phyloP scores from a whole-genome alignment of 37 sponge, comb jelly and placozoan species.

The Beroe ovata region DNA sequence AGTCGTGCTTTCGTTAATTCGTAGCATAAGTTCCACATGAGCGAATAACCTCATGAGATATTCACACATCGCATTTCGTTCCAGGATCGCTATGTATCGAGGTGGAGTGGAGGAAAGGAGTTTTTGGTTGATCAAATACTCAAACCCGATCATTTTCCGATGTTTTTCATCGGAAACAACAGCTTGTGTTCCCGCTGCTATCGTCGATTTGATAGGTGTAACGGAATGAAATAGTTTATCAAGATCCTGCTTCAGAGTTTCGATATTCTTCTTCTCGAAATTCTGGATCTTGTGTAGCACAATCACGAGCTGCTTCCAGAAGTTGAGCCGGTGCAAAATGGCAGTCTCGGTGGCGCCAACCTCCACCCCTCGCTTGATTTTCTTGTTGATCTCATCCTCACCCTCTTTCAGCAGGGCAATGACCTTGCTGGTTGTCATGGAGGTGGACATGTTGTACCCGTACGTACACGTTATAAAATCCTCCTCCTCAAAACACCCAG shows the following conservation, averaged over 20 bases:
- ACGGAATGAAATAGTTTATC: constrained; percentile 1
- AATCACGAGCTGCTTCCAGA: constrained; percentile 42
- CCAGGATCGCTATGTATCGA: constrained; percentile 27
- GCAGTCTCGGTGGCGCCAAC: neutral
- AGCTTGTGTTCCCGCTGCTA: neutral
- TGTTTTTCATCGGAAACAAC: constrained; percentile 5
- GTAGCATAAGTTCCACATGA: constrained; percentile 3
- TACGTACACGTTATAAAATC: constrained; percentile 58
- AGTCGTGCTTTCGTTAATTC: constrained; percentile 7
- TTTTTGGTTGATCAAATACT: constrained; percentile 33
- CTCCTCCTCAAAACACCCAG: constrained; percentile 46
- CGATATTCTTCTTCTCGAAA: constrained; percentile 25
- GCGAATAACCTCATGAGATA: constrained; percentile 17
- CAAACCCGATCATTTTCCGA: constrained; percentile 53
- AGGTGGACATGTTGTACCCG: constrained; percentile 21
- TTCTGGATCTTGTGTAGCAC: constrained; percentile 41
- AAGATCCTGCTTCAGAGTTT: constrained; percentile 14
- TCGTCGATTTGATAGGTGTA: neutral
- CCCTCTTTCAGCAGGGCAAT: constrained; percentile 25
- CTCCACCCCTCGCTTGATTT: constrained; percentile 31
- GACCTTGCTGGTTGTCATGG: constrained; percentile 21
- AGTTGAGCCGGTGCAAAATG: neutral
- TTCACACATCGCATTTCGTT: constrained; percentile 6
- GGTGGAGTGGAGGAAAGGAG: constrained; percentile 39
- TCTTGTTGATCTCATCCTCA: constrained; percentile 32